These are phyloP conservation scores for Corynorhinus townsendii DNA, from an alignment of 2,113 vertebrate genomes.

Conservation along the genomic window DNA sequence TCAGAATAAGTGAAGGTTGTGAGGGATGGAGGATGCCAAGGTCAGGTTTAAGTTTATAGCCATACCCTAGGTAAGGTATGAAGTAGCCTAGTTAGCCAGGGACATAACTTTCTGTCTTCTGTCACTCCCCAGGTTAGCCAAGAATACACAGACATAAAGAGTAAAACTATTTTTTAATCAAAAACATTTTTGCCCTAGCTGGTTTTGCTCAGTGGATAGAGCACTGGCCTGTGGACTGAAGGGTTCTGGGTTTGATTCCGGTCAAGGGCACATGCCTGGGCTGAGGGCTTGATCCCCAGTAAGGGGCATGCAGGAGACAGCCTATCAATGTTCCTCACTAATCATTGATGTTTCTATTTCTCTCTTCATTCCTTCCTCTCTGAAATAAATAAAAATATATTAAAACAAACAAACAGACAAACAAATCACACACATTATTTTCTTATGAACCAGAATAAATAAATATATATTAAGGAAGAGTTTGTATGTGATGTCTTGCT, in stretches of 20 bases:
- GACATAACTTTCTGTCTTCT: not conserved
- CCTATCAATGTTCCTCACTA: too few relatives aligned
- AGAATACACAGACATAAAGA: not conserved
- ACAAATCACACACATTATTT: not conserved
- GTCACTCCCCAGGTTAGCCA: not conserved
- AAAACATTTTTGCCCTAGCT: not conserved
- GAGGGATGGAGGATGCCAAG: not conserved
- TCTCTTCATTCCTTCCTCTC: too few relatives aligned
- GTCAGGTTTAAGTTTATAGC: not conserved
- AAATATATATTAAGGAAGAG: constrained; percentile 17
- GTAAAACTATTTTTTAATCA: not conserved
- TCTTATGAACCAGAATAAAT: not conserved
- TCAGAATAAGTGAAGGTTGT: not conserved
- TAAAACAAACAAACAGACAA: too few relatives aligned
- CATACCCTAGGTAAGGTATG: not conserved
- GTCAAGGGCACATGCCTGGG: too few relatives aligned
- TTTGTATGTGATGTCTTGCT: constrained; percentile 7
- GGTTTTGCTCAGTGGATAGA: too few relatives aligned
- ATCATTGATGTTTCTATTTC: too few relatives aligned
- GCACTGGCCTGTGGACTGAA: too few relatives aligned
- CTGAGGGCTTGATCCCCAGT: too few relatives aligned
- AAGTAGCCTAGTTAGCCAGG: not conserved
- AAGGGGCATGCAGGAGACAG: too few relatives aligned
- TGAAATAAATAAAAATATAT: too few relatives aligned
- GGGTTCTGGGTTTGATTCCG: too few relatives aligned